phyloP scores from a whole-genome alignment of 2,113 vertebrate species.

The Trogon surrucura region DNA sequence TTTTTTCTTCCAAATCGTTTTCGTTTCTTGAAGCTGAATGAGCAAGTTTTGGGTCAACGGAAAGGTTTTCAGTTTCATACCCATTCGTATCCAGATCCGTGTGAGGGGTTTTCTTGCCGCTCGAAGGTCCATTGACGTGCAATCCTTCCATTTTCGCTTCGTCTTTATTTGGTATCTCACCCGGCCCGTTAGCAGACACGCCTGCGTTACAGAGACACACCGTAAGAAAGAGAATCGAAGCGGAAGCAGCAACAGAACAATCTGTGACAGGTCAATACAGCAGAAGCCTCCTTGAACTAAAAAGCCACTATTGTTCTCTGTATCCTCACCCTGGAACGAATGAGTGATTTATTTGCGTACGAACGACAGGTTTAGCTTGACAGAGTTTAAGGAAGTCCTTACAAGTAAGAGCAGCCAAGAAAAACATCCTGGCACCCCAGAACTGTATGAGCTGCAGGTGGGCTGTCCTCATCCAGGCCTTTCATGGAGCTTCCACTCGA shows the following conservation, averaged over 20 bases:
- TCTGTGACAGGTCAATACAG: fast-evolving
- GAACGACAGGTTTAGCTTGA: fast-evolving
- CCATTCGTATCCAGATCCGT: constrained; percentile 85
- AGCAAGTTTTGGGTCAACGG: constrained; percentile 73
- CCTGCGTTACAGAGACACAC: constrained; percentile 69
- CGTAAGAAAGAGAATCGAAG: background rate
- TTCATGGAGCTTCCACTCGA: background rate
- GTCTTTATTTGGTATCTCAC: constrained; percentile 66
- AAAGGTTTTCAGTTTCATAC: constrained; percentile 75
- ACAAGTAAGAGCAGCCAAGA: background rate
- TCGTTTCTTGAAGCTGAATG: constrained; percentile 63
- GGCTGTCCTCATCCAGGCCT: background rate
- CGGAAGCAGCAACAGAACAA: fast-evolving
- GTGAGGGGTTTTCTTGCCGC: constrained; percentile 70
- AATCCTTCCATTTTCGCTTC: constrained; percentile 76
- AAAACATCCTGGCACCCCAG: background rate
- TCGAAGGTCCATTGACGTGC: constrained; percentile 82
- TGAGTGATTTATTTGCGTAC: fast-evolving
- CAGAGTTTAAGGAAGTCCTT: background rate
- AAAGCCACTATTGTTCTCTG: fast-evolving
- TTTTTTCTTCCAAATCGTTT: constrained; percentile 77
- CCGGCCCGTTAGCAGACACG: constrained; percentile 77
- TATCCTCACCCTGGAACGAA: background rate
- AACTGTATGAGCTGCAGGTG: background rate
- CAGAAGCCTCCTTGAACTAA: background rate